Evolutionary conservation across 2,113 vertebrate species (phyloP).

Genomic region (Periophthalmodon schlosseri): DNA sequence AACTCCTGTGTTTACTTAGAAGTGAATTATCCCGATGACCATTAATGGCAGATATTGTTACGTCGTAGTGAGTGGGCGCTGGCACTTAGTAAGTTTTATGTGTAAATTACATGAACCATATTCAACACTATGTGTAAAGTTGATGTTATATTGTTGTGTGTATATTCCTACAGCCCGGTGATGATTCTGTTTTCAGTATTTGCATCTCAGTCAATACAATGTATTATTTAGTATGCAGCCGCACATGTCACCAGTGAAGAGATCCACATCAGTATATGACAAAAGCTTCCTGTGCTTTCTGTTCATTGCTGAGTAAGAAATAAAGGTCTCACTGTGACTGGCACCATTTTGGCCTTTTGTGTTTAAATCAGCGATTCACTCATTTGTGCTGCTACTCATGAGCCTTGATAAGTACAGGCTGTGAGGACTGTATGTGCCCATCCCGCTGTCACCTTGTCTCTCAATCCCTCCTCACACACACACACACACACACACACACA

Average conservation of each 20-base stretch:
- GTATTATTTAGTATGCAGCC: background rate
- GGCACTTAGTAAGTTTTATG: constrained; percentile 9
- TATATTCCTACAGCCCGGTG: background rate
- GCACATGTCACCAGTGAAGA: background rate
- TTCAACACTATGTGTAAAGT: background rate
- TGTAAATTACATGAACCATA: constrained; percentile 1
- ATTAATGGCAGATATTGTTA: background rate
- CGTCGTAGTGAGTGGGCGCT: constrained; percentile 9
- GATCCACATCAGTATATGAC: background rate
- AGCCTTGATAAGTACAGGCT: constrained; percentile 12
- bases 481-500: background rate
- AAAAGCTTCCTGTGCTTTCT: constrained; percentile 31
- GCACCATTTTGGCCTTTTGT: constrained; percentile 37
- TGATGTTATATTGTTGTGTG: constrained; percentile 3
- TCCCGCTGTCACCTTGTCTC: constrained; percentile 55
- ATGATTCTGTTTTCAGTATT: constrained; percentile 20
- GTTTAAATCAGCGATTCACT: constrained; percentile 31
- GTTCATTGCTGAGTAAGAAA: constrained; percentile 40
- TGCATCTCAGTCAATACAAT: background rate
- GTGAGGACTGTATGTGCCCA: constrained; percentile 28
- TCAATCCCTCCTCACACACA: constrained; percentile 49
- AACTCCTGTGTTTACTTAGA: background rate
- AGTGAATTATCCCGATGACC: background rate
- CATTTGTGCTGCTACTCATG: constrained; percentile 1
- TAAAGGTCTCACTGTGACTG: constrained; percentile 41